Evolutionary conservation across 2,113 vertebrate genomes (phyloP).

Genomic region (Channa maculata): DNA sequence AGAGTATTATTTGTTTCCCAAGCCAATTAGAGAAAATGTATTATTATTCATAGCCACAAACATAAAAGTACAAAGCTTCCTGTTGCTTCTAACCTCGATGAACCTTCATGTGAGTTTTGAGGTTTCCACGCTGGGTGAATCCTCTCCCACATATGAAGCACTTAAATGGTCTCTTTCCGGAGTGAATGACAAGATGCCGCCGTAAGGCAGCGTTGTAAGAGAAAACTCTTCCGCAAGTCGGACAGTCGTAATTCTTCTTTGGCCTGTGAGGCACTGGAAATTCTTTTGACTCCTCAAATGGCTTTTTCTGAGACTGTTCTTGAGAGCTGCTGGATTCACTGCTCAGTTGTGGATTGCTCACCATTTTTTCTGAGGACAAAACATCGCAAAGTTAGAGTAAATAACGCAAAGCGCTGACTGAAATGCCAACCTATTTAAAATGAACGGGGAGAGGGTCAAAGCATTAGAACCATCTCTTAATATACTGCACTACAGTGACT

Average conservation of each 20-base stretch:
- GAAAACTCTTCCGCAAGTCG: constrained; percentile 47
- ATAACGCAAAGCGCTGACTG: background rate
- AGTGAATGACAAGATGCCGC: constrained; percentile 61
- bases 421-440: too few relatives aligned
- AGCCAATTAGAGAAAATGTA: too few relatives aligned
- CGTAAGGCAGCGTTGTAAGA: constrained; percentile 26
- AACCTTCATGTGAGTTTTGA: constrained; percentile 68
- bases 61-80: background rate
- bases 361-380: background rate
- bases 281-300: background rate
- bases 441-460: too few relatives aligned
- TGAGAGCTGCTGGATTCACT: background rate
- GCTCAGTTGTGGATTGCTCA: background rate
- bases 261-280: background rate
- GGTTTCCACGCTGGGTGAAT: constrained; percentile 65
- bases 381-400: too few relatives aligned
- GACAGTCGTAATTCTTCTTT: constrained; percentile 54
- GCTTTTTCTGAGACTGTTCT: background rate
- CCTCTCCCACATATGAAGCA: constrained; percentile 65
- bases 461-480: too few relatives aligned
- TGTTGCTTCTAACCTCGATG: constrained; percentile 53
- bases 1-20: too few relatives aligned
- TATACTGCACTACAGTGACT: too few relatives aligned
- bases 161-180: constrained; percentile 58
- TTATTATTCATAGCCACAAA: too few relatives aligned